phyloP scores from a whole-genome alignment of 2,797 vertebrate species.

The Oryzias dopingdopingensis region DNA sequence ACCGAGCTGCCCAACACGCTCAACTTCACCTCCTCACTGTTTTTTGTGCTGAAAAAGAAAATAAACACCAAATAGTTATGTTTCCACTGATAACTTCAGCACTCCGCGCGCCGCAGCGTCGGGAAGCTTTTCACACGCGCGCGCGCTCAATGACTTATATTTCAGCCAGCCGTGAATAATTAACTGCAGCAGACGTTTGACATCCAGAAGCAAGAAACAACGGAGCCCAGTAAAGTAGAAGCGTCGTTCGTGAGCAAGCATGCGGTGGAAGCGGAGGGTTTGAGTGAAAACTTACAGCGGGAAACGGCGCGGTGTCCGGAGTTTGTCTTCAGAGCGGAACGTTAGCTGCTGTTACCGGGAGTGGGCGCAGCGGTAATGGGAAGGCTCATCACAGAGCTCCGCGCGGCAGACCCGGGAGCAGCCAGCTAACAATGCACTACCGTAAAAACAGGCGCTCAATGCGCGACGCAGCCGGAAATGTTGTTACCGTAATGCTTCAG shows the following conservation, averaged over 20 bases:
- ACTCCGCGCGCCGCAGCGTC: not conserved
- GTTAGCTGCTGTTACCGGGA: not conserved
- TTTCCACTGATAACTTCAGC: not conserved
- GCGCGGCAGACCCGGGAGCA: constrained; percentile 35
- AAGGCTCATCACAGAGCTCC: constrained; percentile 38
- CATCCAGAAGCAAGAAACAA: constrained; percentile 7
- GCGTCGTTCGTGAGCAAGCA: not conserved
- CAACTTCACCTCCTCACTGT: constrained; percentile 16
- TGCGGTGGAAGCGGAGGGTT: not conserved
- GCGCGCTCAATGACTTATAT: constrained; percentile 3
- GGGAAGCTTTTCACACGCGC: not conserved
- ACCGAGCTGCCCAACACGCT: not conserved
- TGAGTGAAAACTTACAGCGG: constrained; percentile 40
- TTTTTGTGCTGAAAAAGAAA: not conserved
- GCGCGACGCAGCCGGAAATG: not conserved
- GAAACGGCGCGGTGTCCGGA: constrained; percentile 14
- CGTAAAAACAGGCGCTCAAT: constrained; percentile 50
- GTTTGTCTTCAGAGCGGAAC: constrained; percentile 10
- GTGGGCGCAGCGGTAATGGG: constrained; percentile 11
- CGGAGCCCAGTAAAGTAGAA: constrained; percentile 18
- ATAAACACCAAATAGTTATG: not conserved
- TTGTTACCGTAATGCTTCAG: constrained; percentile 46
- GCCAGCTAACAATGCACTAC: constrained; percentile 44
- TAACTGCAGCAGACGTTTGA: constrained; percentile 12
- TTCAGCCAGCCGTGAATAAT: constrained; percentile 18